phyloP scores from a whole-genome alignment of 2,797 vertebrate species.

The Allobates femoralis region DNA sequence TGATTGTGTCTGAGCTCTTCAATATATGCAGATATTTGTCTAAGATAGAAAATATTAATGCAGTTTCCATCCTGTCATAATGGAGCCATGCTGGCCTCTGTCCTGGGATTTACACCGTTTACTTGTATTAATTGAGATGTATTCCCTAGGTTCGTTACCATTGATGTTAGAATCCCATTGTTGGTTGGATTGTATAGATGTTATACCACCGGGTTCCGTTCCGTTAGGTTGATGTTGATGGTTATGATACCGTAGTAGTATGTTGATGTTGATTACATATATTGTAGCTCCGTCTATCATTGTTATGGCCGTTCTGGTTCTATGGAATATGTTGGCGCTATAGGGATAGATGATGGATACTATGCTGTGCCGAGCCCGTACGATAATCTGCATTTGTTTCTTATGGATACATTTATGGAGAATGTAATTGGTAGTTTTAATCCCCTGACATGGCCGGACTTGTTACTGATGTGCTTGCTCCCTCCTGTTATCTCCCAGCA shows the following conservation, averaged over 20 bases:
- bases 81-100: not conserved
- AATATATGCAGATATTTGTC: not conserved
- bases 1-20: not conserved
- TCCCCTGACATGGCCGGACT: constrained; percentile 4
- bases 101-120: not conserved
- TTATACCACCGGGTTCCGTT: not conserved
- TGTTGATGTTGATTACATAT: not conserved
- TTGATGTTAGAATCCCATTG: not conserved
- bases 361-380: not conserved
- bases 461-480: constrained; percentile 33
- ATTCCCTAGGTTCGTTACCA: not conserved
- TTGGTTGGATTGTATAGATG: not conserved
- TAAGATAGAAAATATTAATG: not conserved
- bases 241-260: not conserved
- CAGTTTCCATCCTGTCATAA: not conserved
- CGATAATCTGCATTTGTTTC: not conserved
- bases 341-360: too few species aligned
- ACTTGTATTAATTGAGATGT: not conserved
- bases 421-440: not conserved
- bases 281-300: not conserved
- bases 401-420: not conserved
- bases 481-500: not conserved
- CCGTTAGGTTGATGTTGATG: not conserved
- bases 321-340: not conserved
- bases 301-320: not conserved